These are phyloP conservation scores for Drosophila lowei DNA, from an alignment of 1,140 invertebrate genomes.

Conservation along the genomic window DNA sequence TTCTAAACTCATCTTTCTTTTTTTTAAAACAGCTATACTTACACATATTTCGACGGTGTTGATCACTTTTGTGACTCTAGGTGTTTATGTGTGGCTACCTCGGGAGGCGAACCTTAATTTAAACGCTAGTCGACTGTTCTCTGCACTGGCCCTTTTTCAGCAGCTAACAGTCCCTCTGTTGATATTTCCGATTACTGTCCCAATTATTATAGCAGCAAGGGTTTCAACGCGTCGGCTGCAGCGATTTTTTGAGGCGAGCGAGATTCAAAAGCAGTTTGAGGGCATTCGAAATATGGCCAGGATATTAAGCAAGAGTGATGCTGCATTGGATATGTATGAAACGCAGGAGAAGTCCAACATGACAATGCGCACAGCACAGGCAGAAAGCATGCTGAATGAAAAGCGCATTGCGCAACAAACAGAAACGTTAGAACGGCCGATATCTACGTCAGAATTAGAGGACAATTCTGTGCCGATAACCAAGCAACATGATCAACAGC, in stretches of 20 bases:
- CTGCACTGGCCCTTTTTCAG: conserved; percentile 90
- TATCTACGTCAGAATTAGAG: conserved; percentile 4
- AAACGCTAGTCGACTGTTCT: conserved; percentile 89
- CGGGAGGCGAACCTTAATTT: conserved; percentile 82
- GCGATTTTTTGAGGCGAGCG: conserved; percentile 87
- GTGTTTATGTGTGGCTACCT: conserved; percentile 84
- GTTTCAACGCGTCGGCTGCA: conserved; percentile 88
- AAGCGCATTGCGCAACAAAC: conserved; percentile 59
- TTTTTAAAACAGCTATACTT: conserved; percentile 78
- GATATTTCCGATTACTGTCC: conserved; percentile 90
- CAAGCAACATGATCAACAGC: conserved; percentile 35
- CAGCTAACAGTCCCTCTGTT: conserved; percentile 91
- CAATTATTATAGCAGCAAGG: conserved; percentile 89
- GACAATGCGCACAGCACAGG: conserved; percentile 62
- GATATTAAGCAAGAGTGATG: conserved; percentile 82
- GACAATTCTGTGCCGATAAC: conserved; percentile 49
- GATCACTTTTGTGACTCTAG: conserved; percentile 89
- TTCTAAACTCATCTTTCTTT: not conserved
- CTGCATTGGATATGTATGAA: conserved; percentile 81
- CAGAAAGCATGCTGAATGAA: conserved; percentile 64
- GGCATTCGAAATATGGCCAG: conserved; percentile 81
- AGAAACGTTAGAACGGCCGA: conserved; percentile 37
- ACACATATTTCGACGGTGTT: conserved; percentile 89
- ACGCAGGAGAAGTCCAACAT: conserved; percentile 69
- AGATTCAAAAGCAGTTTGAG: conserved; percentile 86